phyloP scores from a whole-genome alignment of 2,888 invertebrate species.

The Dynastes grantii region DNA sequence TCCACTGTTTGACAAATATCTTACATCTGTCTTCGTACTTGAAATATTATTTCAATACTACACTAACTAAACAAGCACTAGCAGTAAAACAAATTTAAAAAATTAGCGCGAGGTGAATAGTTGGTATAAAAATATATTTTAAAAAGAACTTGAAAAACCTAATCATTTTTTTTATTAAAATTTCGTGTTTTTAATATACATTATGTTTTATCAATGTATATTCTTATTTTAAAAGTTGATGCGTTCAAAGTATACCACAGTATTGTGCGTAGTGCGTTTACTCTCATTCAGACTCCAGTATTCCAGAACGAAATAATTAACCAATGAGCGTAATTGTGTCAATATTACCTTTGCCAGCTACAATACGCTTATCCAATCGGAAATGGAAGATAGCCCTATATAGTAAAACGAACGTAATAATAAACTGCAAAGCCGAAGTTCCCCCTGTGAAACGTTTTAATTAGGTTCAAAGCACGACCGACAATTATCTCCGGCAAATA shows the following conservation, averaged over 20 bases:
- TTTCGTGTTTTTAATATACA: no score
- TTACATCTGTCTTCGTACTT: no score
- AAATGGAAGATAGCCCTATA: background rate
- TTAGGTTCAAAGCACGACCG: conserved; percentile 13
- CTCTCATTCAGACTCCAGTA: background rate
- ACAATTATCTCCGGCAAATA: conserved; percentile 39
- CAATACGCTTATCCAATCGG: background rate
- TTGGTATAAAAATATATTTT: no score
- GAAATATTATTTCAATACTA: no score
- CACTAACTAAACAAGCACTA: no score
- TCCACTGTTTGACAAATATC: no score
- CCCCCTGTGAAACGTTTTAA: conserved; percentile 21
- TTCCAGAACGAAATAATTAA: background rate
- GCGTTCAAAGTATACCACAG: background rate
- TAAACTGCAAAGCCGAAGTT: background rate
- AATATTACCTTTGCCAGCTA: conserved; percentile 6
- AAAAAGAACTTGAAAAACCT: no score
- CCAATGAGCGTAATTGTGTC: background rate
- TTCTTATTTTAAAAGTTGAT: no score
- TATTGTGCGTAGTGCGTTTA: background rate
- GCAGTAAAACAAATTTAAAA: no score
- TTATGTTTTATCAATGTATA: no score
- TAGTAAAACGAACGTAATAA: conserved; percentile 12
- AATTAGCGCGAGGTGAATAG: no score
- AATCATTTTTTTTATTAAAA: no score